Conservation (phyloP, 2,113 vertebrate species). For the Pituophis catenifer region DNA sequence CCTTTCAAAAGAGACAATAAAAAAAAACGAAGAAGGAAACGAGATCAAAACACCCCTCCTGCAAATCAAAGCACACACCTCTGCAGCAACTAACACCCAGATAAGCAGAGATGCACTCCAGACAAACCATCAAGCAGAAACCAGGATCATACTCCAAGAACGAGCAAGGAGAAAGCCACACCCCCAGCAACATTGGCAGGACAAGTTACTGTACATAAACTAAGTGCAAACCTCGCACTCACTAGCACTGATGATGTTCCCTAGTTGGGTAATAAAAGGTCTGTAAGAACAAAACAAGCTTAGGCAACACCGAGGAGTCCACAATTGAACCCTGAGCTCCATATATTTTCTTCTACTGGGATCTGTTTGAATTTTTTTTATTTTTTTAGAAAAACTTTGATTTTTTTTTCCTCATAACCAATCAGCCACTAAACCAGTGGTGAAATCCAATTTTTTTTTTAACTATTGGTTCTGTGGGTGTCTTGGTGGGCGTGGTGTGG, state of each 20-base stretch:
- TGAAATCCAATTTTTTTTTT: no score
- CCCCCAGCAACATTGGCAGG: neutral
- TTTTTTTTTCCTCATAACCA: neutral
- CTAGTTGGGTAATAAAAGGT: neutral
- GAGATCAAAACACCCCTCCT: neutral
- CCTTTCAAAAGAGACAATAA: neutral
- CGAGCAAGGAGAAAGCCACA: neutral
- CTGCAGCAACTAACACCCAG: neutral
- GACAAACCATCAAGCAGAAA: neutral
- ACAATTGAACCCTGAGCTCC: neutral
- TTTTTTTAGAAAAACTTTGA: neutral
- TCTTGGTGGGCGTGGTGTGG: no score
- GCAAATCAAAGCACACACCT: neutral
- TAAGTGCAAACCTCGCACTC: neutral
- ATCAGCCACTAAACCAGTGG: neutral
- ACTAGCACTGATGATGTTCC: neutral
- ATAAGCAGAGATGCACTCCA: neutral
- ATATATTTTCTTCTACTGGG: neutral
- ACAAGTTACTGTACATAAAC: neutral
- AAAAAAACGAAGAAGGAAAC: neutral
- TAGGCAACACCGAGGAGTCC: neutral
- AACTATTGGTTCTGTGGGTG: no score
- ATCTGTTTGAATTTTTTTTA: neutral
- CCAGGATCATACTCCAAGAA: neutral
- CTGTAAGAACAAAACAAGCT: neutral